Evolutionary conservation across 2,888 invertebrate species (phyloP).

Genomic region (Blastobasis lacticolella): DNA sequence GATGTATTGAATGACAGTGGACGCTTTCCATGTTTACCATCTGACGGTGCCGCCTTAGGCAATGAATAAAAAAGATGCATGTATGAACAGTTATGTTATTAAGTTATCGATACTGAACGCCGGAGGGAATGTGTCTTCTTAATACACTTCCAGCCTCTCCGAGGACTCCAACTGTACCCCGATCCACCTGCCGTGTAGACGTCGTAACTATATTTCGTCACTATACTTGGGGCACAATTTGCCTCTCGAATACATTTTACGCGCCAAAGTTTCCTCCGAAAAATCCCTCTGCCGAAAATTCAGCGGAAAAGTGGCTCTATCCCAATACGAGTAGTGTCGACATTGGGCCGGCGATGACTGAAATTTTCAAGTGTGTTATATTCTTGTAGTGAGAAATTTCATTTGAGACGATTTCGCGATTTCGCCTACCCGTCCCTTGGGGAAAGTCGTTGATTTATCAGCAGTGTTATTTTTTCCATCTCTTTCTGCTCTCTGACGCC

Average conservation of each 20-base stretch:
- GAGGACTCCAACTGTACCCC: background rate
- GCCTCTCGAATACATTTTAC: conserved; percentile 53
- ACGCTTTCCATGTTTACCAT: too few relatives aligned
- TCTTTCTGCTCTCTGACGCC: conserved; percentile 12
- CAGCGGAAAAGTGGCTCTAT: background rate
- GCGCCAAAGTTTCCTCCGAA: conserved; percentile 38
- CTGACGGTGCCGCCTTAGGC: too few relatives aligned
- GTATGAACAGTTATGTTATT: too few relatives aligned
- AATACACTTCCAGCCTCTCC: background rate
- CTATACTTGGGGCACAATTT: conserved; percentile 59
- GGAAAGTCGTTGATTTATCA: conserved; percentile 61
- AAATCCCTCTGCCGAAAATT: conserved; percentile 18
- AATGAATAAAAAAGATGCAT: too few relatives aligned
- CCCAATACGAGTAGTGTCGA: background rate
- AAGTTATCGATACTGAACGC: too few relatives aligned
- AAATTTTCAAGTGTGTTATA: conserved; percentile 44
- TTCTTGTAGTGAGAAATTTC: conserved; percentile 57
- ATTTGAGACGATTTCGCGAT: conserved; percentile 68
- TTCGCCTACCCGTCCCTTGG: conserved; percentile 45
- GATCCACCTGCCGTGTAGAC: conserved; percentile 1
- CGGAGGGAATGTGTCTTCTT: too few relatives aligned
- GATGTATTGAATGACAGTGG: too few relatives aligned
- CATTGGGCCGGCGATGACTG: conserved; percentile 12
- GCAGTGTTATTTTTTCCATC: conserved; percentile 34
- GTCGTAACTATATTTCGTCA: conserved; percentile 20